Base-by-base conservation (phyloP, 2,888 invertebrate genomes). In the Tetanocera ferruginea region DNA sequence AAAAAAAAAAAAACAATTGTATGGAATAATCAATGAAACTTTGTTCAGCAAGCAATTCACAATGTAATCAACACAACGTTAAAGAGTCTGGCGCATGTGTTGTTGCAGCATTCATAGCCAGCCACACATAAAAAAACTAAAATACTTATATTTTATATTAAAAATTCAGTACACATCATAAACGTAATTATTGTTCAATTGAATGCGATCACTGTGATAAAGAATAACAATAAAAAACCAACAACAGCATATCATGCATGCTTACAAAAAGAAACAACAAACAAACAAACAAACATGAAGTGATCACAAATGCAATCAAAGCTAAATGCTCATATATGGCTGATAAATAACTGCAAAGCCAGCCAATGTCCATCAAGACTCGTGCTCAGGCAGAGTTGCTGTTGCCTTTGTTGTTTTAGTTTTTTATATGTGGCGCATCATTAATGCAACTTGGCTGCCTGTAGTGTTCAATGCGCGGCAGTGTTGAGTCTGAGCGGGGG, bases 131-230 rank as follows among this genome's bases (percentile, higher is more conserved):
- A 43, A 43, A 31, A 43, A 43, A 14, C 43, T 14, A n/a, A n/a
- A n/a, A n/a, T n/a, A n/a, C n/a, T 43, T 11, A 64, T 31, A 74
- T 67, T 31, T 75, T 23, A 49, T 52, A 67, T 77, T 74, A 75
- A 74, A 23, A 79, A 79, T 79, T 66, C 77, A 76, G 62, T 34
- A 70, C 79, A 73, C 76, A 77, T 71, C 75, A 55, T 31, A 57
- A 73, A 60, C 77, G 76, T 76, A 75, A 77, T 79, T 77, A 73
- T 77, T 79, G 76, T 77, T 55, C 77, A 79, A 79, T 73, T 74
- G 74, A 67, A 77, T 57, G 73, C 67, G 67, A 57, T 64, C 76
- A 57, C 57, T 66, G 19, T n/a, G 34, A 60, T 62, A 73, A 43
- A 49, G 25, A 70, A 25, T 25, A 60, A 34, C 43, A 73, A 49